Base-by-base conservation (phyloP, 2,797 vertebrate species). In the Merluccius polli region DNA sequence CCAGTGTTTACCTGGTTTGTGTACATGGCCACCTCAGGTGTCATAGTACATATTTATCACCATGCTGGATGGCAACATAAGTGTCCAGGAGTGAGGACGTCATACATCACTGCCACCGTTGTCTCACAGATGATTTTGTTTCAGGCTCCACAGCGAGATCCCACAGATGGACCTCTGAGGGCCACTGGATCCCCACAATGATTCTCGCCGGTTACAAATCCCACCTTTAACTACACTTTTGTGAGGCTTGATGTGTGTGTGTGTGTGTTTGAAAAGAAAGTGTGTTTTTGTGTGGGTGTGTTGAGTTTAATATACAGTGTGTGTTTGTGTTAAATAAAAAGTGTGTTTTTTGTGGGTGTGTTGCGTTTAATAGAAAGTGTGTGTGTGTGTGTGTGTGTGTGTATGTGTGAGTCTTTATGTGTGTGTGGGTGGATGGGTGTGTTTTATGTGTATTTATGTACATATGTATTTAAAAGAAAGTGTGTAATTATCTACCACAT, bases 91-190 rank as follows among this genome's bases (percentile, higher is more conserved):
- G 83, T 84, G 81, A 84, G 83, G 38, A 80, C 76, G 77, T 83
- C 83, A 71, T 87, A 80, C 73, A 89, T 87, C 85, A 88, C 77
- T 79, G 83, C 83, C 79, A 81, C 79, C 79, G 78, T 82, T 87
- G 83, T 84, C 79, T 82, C 81, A 71, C 72, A 71, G 77, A 84
- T 78, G 79, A 85, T 86, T 81, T 72, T 35, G 78, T 85, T 84
- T 81, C 77, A 79, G 73, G 80, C 83, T 83, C 76, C 80, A 81
- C 83, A 80, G 81, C 79, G 71, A 74, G 75, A 75, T 73, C 29
- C 36, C 31, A 32, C 79, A 81, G 75, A 78, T 70, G 79, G 74
- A 73, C 12, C 24, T 21, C 41, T 35, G 76, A 78, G 72, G 74
- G 83, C 24, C 52, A 65, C 18, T 29, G 30, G 24, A 65, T 1